Base-by-base conservation (phyloP, 2,888 invertebrate genomes). In the Thelaira solivaga region DNA sequence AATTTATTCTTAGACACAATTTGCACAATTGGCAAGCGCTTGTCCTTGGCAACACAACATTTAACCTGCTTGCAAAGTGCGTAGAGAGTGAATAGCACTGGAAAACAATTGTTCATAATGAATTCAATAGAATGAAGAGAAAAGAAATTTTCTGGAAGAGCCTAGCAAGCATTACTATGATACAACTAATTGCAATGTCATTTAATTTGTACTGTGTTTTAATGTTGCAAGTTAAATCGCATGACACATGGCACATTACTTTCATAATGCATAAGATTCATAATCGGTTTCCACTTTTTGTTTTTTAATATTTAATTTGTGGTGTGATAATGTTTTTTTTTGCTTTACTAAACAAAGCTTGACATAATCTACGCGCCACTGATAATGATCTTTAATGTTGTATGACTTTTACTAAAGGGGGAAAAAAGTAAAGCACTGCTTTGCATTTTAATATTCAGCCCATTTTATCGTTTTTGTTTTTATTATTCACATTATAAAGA, bases 231-330 rank as follows among this genome's bases (percentile, higher is more conserved):
- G 31, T 61, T 34, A 69, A 74, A 69, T 61, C 73, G 49, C 69
- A 71, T 78, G 74, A 65, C 69, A 71, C 74, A 74, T 61, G 78
- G 51, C 74, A 61, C 61, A 74, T 69, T 74, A 69, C 31, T 57
- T 68, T 53, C 29, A 57, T 64, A 77, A 68, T 64, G 55, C n/a
- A n/a, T n/a, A n/a, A 68, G 55, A 77, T 72, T 55, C 72, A 43
- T 68, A 67, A 77, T 57, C 29, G 41, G 49, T 39, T 41, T n/a
- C n/a, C n/a, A n/a, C n/a, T n/a, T n/a, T n/a, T n/a, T n/a, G n/a
- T n/a, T n/a, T n/a, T 39, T 34, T 61, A 61, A 22, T 53, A 45
- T 47, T 55, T 43, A 16, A 43, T 41, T 68, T 43, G 59, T 61
- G 20, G 36, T 16, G 41, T 51, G 71, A 41, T 41, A 61, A 43